Evolutionary conservation across 2,113 vertebrate genomes (phyloP).

Genomic region (Gulo gulo): DNA sequence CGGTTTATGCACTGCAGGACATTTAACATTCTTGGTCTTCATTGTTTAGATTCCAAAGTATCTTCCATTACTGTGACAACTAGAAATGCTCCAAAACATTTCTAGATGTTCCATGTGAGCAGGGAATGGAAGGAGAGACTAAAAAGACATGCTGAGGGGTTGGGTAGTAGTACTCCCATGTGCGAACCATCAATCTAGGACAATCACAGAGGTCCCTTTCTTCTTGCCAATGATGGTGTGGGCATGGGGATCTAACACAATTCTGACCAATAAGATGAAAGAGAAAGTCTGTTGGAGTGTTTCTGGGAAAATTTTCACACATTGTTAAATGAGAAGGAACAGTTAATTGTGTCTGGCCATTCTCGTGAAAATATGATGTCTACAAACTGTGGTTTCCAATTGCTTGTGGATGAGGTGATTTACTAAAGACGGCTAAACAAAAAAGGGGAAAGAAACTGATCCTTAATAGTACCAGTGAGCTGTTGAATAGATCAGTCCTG

Average conservation of each 20-base stretch:
- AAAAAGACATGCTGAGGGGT: neutral
- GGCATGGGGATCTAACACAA: neutral
- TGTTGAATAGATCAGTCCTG: neutral
- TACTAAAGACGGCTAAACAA: neutral
- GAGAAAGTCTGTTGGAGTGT: neutral
- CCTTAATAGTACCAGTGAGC: neutral
- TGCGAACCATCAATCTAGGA: neutral
- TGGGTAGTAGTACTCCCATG: neutral
- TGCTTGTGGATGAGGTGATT: neutral
- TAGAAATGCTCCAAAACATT: neutral
- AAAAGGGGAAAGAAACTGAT: neutral
- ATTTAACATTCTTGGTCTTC: neutral
- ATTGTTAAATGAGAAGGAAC: neutral
- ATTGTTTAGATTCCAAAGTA: neutral
- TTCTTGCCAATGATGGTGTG: neutral
- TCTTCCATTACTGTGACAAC: neutral
- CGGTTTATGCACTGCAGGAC: neutral
- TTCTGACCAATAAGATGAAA: neutral
- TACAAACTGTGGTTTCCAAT: neutral
- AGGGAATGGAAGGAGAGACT: neutral
- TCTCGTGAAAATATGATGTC: neutral
- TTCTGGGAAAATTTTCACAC: neutral
- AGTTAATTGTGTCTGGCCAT: neutral
- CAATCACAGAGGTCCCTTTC: neutral
- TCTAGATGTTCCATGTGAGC: neutral